These are phyloP conservation scores for Cathartes aura DNA, from an alignment of 2,113 vertebrate genomes.

Conservation along the genomic window DNA sequence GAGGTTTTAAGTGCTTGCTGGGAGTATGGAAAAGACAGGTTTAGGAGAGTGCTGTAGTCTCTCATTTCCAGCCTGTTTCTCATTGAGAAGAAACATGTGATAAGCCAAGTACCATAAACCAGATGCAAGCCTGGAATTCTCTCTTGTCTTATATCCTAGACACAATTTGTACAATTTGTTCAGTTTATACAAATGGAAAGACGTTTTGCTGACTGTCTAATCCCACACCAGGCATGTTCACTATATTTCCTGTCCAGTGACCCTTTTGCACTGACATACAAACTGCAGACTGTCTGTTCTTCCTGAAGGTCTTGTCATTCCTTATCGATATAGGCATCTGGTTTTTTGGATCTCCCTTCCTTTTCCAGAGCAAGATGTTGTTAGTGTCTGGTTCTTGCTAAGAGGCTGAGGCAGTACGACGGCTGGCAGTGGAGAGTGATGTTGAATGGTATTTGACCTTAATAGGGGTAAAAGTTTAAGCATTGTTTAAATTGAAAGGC, in stretches of 20 bases:
- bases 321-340: conserved; percentile 64
- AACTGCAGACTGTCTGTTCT: conserved; percentile 53
- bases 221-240: conserved; percentile 29
- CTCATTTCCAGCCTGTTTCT: conserved; percentile 47
- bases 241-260: conserved; percentile 62
- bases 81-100: conserved; percentile 36
- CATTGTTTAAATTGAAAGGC: background rate
- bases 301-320: conserved; percentile 57
- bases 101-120: conserved; percentile 48
- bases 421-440: background rate
- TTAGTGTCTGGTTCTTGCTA: conserved; percentile 34
- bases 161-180: conserved; percentile 69
- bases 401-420: background rate
- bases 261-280: conserved; percentile 41
- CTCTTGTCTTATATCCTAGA: conserved; percentile 29
- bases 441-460: conserved; percentile 25
- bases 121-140: conserved; percentile 56
- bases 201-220: conserved; percentile 50
- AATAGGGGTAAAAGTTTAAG: background rate
- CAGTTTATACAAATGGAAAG: conserved; percentile 42
- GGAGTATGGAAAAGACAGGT: background rate
- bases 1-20: background rate
- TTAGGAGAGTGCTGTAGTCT: background rate
- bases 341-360: conserved; percentile 36
- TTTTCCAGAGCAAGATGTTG: conserved; percentile 45